A percentile compares a stretch with the other conserved stretches of the same genome.
These are phyloP conservation scores for Nettapus auritus DNA, from an alignment of 2,113 vertebrate species.

Conservation along the genomic window DNA sequence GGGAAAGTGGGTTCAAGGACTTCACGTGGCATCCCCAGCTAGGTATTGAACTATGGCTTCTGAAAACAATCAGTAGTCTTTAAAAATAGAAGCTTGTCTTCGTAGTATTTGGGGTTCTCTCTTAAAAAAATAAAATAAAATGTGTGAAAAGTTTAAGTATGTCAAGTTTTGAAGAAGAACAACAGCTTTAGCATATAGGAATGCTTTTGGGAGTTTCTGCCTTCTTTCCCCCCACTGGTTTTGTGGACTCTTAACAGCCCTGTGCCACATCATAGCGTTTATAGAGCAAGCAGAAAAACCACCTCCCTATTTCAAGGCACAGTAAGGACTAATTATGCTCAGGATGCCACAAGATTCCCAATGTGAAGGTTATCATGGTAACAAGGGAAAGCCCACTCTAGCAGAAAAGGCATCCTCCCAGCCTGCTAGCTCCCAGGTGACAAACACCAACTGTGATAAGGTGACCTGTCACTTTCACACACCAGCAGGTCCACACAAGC, in stretches of 20 bases:
- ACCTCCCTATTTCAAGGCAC: neutral
- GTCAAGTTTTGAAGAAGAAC: neutral
- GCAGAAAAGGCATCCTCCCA: neutral
- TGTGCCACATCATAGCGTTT: neutral
- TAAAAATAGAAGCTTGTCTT: neutral
- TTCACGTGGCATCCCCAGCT: neutral
- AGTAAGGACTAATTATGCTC: neutral
- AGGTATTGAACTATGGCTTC: neutral
- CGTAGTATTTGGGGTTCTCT: neutral
- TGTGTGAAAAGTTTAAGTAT: neutral
- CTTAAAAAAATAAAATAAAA: too few species aligned
- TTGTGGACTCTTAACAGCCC: neutral
- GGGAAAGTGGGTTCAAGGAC: conserved; percentile 7
- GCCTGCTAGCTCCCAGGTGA: neutral
- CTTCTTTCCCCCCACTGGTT: neutral
- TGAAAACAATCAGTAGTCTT: conserved; percentile 22
- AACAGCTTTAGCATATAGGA: neutral
- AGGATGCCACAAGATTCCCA: neutral
- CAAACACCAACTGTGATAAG: neutral
- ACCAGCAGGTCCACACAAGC: neutral
- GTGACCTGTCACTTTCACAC: conserved; percentile 12
- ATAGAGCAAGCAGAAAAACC: neutral
- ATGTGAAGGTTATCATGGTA: neutral
- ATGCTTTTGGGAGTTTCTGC: neutral
- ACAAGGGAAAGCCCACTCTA: neutral